Base-by-base conservation (phyloP, 1,140 invertebrate genomes). In the Drosophila prosaltans region DNA sequence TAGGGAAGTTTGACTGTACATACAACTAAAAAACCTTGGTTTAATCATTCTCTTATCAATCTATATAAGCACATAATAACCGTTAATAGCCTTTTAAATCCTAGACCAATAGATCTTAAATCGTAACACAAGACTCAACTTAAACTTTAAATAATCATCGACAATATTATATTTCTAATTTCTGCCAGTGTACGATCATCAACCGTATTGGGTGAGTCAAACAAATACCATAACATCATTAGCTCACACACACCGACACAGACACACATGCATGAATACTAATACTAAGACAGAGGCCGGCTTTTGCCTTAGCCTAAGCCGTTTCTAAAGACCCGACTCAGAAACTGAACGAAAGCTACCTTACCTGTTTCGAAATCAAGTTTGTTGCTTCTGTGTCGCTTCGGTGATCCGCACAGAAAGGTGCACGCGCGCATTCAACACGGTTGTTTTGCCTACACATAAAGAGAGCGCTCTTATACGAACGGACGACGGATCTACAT, bases 341-440 rank as follows among this genome's bases (percentile, higher is more conserved):
- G 65, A 74, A 88, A 83, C 84, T 88, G 84, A 88, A 84, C 84
- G 84, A 88, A 88, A 88, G 84, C 84, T 80, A 71, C 80, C 84
- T 88, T 88, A 89, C 84, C 84, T 84, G 84, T 88, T 88, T 89
- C 73, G 81, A 83, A 90, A 89, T 89, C 84, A 89, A 89, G 84
- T 89, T 89, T 89, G 80, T 66, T 80, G 85, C 84, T 89, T 89
- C 84, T 89, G 84, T 89, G 85, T 89, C 84, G 84, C 84, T 89
- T 68, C 78, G 84, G 74, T 84, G 84, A 89, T 89, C 84, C 84
- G 84, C 78, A 84, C 84, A 89, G 84, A 89, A 89, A 89, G 84
- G 85, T 89, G 85, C 78, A 89, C 77, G 85, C 84, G 84, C 84
- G 84, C 84, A 90, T 89, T 89, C 84, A 81, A 83, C 77, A 89